Evolutionary conservation across 2,113 vertebrate species (phyloP), one percentile per base, ranked within the genome.

Genomic region (Zosterops pallidus): DNA sequence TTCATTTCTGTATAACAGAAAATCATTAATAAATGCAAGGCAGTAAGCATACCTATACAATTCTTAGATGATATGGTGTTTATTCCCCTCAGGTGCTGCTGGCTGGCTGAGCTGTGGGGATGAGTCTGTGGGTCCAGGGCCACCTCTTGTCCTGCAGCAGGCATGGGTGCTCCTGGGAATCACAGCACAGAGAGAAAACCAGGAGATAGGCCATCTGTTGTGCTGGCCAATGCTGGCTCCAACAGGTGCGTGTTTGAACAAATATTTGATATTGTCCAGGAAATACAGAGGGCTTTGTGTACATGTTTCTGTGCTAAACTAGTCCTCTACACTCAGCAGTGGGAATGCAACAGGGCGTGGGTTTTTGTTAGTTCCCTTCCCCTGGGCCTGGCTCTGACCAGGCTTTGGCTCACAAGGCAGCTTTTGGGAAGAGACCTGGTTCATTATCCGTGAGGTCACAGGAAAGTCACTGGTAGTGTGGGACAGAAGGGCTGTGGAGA

Each of bases 321-420:
- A 26, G 25, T 29, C 24, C 44, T 57, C 76, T 24, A 24, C 8
- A 7, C 6, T 6, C 52, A 24, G 72, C 47, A 25, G 13, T 4
- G 25, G n/a, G 31, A 39, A 20, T 9, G 12, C 22, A 46, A 8
- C 2, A 4, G 26, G 12, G 11, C 18, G 12, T 0, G 0, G 33
- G 11, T 2, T 64, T 39, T 12, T 25, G 2, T 31, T 12, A 15
- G 7, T 26, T 65, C 25, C 57, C 37, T 60, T 56, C 14, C 26
- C 42, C 53, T 3, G 17, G 37, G 53, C 35, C 42, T 23, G 33
- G 35, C 23, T 85, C 37, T 0, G 0, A 12, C 23, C 50, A 57
- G 37, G 7, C 17, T 75, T 67, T 23, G 52, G 31, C 56, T 47
- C 18, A 35, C 15, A 10, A 46, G 35, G 14, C 46, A 21, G 60